Base-by-base conservation (phyloP, 2,113 vertebrate genomes). In the Aspiorhynchus laticeps region DNA sequence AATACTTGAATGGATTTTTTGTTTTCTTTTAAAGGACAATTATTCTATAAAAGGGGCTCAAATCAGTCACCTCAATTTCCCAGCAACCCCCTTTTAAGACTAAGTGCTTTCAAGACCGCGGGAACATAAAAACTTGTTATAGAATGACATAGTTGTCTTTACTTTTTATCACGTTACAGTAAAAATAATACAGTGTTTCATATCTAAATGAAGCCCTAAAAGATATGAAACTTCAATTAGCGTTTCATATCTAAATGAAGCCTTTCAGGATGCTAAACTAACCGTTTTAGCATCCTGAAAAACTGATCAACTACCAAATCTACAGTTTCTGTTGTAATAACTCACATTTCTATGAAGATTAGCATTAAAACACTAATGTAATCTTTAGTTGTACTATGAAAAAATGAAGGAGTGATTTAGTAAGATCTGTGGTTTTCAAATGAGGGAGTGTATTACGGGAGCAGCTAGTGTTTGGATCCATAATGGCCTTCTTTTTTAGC, bases 401-500 rank as follows among this genome's bases (percentile, higher is more conserved):
- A 46, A 7, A 38, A 80, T 59, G 51, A 38, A 80, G 31, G 19
- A 79, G 43, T 28, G 36, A 17, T 59, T 80, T 59, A 2, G 31
- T 61, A 38, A 15, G 15, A 28, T 65, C 24, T 81, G 33, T 43
- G 63, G 31, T 63, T 61, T 26, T 59, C 4, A 59, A 53, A 38
- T 1, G 31, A 59, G 53, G 21, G 71, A 51, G 48, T 51, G 48
- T 51, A 51, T 43, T 65, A 65, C 14, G 8, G 15, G 59, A 81
- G 38, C 36, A 81, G 59, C 21, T 81, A 11, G 36, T 28, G 36
- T 81, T 81, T 81, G 38, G 26, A 65, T 67, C 59, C 59, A 81
- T 46, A 67, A 81, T 65, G n/a, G 59, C 80, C 80, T 81, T 81
- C 80, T 67, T 81, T 38, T 28, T 43, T 28, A 26, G 79, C 59